A percentile compares a stretch with the other conserved stretches of the same genome.
Conservation (phyloP, 1,140 invertebrate genomes). For the Nasonia longicornis region DNA sequence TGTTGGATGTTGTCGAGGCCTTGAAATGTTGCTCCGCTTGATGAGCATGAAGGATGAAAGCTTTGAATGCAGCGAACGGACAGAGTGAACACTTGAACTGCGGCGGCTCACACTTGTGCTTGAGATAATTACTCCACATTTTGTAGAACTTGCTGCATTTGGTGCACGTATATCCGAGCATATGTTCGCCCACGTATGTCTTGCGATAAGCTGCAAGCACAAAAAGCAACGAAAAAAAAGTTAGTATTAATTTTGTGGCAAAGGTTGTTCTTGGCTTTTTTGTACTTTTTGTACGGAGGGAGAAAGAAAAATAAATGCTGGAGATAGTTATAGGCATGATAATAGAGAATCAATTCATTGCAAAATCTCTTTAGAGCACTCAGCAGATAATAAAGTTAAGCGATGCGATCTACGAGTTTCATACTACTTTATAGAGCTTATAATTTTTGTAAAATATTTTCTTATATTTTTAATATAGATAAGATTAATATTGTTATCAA, state of each 20-base stretch:
- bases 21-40: constrained; percentile 69
- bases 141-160: constrained; percentile 71
- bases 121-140: constrained; percentile 70
- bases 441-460: not conserved
- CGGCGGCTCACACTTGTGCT: constrained; percentile 68
- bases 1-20: constrained; percentile 61
- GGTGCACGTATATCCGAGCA: constrained; percentile 68
- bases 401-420: constrained; percentile 29
- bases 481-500: not conserved
- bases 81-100: constrained; percentile 67
- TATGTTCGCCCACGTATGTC: constrained; percentile 68
- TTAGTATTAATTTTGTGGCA: constrained; percentile 55
- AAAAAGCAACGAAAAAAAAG: constrained; percentile 50
- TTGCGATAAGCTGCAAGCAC: constrained; percentile 68
- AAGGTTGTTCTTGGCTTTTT: constrained; percentile 29
- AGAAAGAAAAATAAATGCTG: constrained; percentile 1
- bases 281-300: not conserved
- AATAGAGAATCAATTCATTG: constrained; percentile 55
- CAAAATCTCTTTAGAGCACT: constrained; percentile 36
- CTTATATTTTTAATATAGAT: not conserved
- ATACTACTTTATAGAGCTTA: constrained; percentile 27
- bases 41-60: constrained; percentile 68
- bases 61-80: constrained; percentile 67
- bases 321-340: not conserved
- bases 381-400: constrained; percentile 34